phyloP scores from a whole-genome alignment of 2,797 vertebrate genomes.

The Coregonus suidteri region DNA sequence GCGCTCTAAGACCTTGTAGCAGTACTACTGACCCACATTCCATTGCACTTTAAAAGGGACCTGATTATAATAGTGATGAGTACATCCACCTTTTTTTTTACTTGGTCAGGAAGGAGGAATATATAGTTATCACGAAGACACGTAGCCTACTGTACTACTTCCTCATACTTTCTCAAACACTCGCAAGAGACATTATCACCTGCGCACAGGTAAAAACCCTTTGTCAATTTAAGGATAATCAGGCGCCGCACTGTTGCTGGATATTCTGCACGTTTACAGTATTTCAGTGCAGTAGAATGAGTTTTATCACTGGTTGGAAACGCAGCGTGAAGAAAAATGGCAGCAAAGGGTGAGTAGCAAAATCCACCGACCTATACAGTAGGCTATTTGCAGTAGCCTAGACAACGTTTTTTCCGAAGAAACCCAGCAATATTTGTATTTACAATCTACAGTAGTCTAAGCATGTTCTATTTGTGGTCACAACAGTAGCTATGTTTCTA shows the following conservation, averaged over 20 bases:
- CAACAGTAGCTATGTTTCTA: neutral
- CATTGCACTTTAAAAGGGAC: conserved; percentile 44
- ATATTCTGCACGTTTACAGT: conserved; percentile 14
- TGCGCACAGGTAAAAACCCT: conserved; percentile 24
- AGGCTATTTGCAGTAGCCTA: neutral
- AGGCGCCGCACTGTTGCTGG: conserved; percentile 6
- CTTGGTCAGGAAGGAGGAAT: neutral
- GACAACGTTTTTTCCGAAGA: neutral
- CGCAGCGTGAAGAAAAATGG: conserved; percentile 71
- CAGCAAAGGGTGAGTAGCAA: conserved; percentile 69
- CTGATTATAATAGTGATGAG: conserved; percentile 40
- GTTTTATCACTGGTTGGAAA: conserved; percentile 72
- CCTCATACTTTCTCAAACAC: neutral
- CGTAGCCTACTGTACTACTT: neutral
- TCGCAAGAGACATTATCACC: conserved; percentile 15
- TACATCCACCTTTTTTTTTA: conserved; percentile 53
- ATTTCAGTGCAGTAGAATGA: conserved; percentile 68
- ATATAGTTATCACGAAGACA: conserved; percentile 1
- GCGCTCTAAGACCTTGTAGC: conserved; percentile 68
- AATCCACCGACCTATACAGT: neutral
- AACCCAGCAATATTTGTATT: neutral
- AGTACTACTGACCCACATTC: conserved; percentile 33
- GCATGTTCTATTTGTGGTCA: neutral
- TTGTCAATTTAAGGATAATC: neutral
- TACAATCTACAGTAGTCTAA: neutral